Evolutionary conservation across 2,888 invertebrate species (phyloP).

Genomic region (Nomada ruficornis): DNA sequence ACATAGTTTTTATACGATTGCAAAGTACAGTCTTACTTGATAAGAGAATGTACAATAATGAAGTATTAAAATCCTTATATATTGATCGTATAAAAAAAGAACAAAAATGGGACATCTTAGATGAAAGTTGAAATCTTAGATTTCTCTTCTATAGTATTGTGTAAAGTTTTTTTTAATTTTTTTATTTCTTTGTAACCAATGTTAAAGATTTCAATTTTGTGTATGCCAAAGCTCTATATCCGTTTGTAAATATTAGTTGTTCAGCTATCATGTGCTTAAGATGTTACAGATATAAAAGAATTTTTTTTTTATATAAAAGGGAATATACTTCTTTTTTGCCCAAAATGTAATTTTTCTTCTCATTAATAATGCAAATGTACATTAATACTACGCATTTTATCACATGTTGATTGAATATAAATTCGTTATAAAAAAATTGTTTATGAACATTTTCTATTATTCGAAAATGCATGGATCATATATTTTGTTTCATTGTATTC

Average conservation of each 20-base stretch:
- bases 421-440: constrained; percentile 51
- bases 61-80: constrained; percentile 37
- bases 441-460: constrained; percentile 39
- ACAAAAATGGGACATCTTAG: constrained; percentile 13
- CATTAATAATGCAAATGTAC: constrained; percentile 36
- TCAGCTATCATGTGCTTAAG: constrained; percentile 41
- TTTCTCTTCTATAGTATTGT: constrained; percentile 14
- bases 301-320: constrained; percentile 52
- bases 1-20: constrained; percentile 41
- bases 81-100: constrained; percentile 35
- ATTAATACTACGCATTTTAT: constrained; percentile 58
- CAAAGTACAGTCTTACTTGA: constrained; percentile 58
- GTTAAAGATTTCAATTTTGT: constrained; percentile 11
- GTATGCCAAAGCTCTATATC: constrained; percentile 26
- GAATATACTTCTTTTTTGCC: constrained; percentile 34
- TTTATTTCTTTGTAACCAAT: constrained; percentile 10
- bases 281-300: constrained; percentile 54
- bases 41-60: constrained; percentile 53
- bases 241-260: constrained; percentile 19
- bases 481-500: constrained; percentile 25
- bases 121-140: constrained; percentile 35
- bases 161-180: constrained; percentile 13
- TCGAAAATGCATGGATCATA: constrained; percentile 35
- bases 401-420: constrained; percentile 56
- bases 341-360: constrained; percentile 35